Conservation (phyloP, 1,140 invertebrate species). For the Muscidifurax raptorellus region DNA sequence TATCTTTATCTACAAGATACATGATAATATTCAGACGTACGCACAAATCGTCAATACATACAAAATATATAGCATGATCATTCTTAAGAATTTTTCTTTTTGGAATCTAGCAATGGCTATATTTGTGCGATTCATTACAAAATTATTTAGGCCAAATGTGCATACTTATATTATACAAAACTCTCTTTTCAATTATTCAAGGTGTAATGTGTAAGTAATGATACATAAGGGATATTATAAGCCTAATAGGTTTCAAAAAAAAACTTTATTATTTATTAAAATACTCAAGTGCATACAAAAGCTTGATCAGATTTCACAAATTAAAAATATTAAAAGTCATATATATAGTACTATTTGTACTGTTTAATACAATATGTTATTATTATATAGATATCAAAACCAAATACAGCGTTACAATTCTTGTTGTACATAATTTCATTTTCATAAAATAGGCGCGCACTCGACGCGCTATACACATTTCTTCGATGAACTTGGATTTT, state of each 20-base stretch:
- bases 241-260: slow-evolving; percentile 29
- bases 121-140: slow-evolving; percentile 1
- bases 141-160: slow-evolving; percentile 20
- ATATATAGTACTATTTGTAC: slow-evolving; percentile 26
- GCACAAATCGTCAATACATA: slow-evolving; percentile 31
- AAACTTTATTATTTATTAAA: slow-evolving; percentile 39
- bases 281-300: slow-evolving; percentile 3
- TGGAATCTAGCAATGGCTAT: neutral
- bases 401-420: slow-evolving; percentile 7
- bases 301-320: slow-evolving; percentile 6
- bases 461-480: slow-evolving; percentile 31
- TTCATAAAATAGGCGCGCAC: neutral
- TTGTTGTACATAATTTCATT: slow-evolving; percentile 44
- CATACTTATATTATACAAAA: neutral
- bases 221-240: slow-evolving; percentile 14
- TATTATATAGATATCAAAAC: slow-evolving; percentile 13
- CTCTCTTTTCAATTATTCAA: slow-evolving; percentile 14
- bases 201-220: slow-evolving; percentile 11
- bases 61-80: neutral
- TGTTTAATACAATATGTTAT: slow-evolving; percentile 33
- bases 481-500: neutral
- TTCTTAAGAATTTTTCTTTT: neutral
- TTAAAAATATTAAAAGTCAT: neutral
- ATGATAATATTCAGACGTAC: slow-evolving; percentile 5
- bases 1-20: slow-evolving; percentile 9